Conservation (phyloP, 2,888 invertebrate species). For the Lepidochrysops patricia region DNA sequence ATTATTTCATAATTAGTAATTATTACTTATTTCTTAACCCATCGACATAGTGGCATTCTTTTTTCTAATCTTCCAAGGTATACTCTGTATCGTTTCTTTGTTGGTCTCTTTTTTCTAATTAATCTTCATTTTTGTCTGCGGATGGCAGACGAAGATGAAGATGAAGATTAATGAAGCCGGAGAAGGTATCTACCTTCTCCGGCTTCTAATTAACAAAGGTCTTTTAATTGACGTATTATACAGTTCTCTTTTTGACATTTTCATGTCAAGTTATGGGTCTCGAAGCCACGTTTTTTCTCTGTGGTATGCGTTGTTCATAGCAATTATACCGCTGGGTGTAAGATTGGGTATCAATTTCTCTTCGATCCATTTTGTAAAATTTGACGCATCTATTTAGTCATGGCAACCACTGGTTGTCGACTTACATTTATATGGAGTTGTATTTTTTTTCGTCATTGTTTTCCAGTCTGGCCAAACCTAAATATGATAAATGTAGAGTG, state of each 20-base stretch:
- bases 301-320: background rate
- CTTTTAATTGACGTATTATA: conserved; percentile 22
- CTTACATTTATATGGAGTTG: conserved; percentile 25
- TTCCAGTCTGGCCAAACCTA: too few relatives aligned
- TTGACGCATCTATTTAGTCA: conserved; percentile 12
- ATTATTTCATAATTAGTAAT: too few relatives aligned
- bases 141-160: conserved; percentile 33
- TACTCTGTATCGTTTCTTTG: too few relatives aligned
- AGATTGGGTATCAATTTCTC: background rate
- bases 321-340: background rate
- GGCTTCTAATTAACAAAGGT: too few relatives aligned
- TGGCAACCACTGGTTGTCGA: conserved; percentile 21
- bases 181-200: conserved; percentile 25
- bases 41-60: too few relatives aligned
- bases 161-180: too few relatives aligned
- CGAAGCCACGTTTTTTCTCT: conserved; percentile 12
- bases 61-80: too few relatives aligned
- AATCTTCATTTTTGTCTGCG: too few relatives aligned
- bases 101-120: too few relatives aligned
- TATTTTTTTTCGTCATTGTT: too few relatives aligned
- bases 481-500: too few relatives aligned
- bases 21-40: too few relatives aligned
- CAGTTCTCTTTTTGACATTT: conserved; percentile 23
- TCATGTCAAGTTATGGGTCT: conserved; percentile 7
- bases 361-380: background rate